A percentile compares a stretch with the other conserved stretches of the same genome.
Conservation (phyloP, 2,888 invertebrate species). For the Scelioninae gen. 2 region DNA sequence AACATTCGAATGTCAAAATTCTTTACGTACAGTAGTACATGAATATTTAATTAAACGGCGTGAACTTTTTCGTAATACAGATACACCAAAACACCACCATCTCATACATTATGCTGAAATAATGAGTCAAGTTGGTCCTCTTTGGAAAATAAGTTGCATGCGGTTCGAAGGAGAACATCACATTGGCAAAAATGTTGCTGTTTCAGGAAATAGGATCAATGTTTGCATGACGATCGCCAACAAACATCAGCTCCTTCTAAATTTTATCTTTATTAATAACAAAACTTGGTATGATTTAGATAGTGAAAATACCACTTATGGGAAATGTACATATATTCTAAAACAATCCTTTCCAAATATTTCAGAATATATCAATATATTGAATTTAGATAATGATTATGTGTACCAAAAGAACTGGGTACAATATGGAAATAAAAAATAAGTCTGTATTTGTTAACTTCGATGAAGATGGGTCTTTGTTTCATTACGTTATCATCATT, state of each 20-base stretch:
- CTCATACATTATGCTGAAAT: constrained; percentile 57
- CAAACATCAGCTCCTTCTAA: constrained; percentile 27
- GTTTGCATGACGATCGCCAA: constrained; percentile 45
- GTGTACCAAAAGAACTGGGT: constrained; percentile 3
- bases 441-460: constrained; percentile 18
- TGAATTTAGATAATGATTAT: neutral
- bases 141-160: constrained; percentile 57
- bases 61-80: constrained; percentile 38
- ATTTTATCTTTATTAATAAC: constrained; percentile 8
- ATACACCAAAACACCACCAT: constrained; percentile 59
- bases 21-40: too few species aligned
- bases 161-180: constrained; percentile 59
- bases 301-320: neutral
- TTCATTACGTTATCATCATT: constrained; percentile 17
- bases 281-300: constrained; percentile 3
- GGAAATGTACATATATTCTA: neutral
- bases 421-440: constrained; percentile 10
- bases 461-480: constrained; percentile 8
- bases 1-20: neutral
- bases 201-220: constrained; percentile 48
- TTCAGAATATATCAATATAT: constrained; percentile 3
- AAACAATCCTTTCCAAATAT: constrained; percentile 5
- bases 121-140: constrained; percentile 57
- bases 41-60: constrained; percentile 46
- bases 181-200: constrained; percentile 49